Conservation (phyloP, 2,888 invertebrate genomes). For the Mythimna vitellina region DNA sequence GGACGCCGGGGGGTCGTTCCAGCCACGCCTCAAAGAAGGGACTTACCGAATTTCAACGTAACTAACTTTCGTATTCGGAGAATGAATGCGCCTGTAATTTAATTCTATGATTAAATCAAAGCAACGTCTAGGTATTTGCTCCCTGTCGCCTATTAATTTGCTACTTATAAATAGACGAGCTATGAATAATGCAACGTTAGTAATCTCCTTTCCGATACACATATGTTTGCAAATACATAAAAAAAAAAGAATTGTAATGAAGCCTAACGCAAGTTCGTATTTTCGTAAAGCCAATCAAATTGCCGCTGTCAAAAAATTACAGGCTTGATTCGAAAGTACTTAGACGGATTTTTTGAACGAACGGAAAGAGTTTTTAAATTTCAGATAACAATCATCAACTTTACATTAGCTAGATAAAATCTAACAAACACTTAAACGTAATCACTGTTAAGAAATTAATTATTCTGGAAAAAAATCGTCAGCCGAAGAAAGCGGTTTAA, state of each 20-base stretch:
- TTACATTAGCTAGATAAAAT: conserved; percentile 12
- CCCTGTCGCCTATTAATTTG: conserved; percentile 46
- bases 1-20: too few species aligned
- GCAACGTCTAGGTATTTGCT: conserved; percentile 25
- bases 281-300: too few species aligned
- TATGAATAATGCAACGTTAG: conserved; percentile 55
- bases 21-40: too few species aligned
- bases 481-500: conserved; percentile 76
- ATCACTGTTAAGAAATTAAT: conserved; percentile 25
- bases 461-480: conserved; percentile 44
- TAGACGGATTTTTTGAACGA: too few species aligned
- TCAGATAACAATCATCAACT: neutral
- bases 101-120: conserved; percentile 52
- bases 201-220: conserved; percentile 36
- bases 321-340: too few species aligned
- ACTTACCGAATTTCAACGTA: too few species aligned
- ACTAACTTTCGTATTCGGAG: conserved; percentile 30
- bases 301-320: too few species aligned
- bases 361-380: neutral
- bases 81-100: conserved; percentile 43
- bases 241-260: neutral
- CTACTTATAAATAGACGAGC: conserved; percentile 49
- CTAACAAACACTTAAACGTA: conserved; percentile 9
- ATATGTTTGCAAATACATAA: neutral
- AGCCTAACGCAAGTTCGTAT: neutral